Percentiles rank a stretch among this genome's conserved stretches.
Conservation (phyloP, 2,113 vertebrate genomes). For the Bufo gargarizans region DNA sequence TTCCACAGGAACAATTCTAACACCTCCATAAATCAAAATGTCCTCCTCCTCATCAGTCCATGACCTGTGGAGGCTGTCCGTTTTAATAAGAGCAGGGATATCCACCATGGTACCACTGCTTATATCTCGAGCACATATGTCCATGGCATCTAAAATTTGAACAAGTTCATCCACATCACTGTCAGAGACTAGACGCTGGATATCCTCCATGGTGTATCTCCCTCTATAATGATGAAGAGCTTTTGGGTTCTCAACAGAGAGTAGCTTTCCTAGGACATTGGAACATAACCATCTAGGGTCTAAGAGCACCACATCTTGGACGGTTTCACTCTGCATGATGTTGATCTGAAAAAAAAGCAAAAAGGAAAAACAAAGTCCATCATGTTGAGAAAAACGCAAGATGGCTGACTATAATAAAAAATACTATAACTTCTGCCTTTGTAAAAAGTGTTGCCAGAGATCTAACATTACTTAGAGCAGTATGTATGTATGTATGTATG, state of each 20-base stretch:
- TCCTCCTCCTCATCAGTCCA: conserved; percentile 94
- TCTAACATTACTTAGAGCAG: too few species aligned
- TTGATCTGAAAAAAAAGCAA: conserved; percentile 84
- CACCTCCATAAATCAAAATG: conserved; percentile 87
- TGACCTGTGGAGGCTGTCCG: conserved; percentile 89
- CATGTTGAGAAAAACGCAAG: background rate
- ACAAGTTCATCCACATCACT: conserved; percentile 94
- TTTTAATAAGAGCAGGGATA: conserved; percentile 94
- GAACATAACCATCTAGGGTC: conserved; percentile 96
- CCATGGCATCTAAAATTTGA: conserved; percentile 96
- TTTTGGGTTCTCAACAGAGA: conserved; percentile 91
- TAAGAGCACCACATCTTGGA: conserved; percentile 95
- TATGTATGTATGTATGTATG: too few species aligned
- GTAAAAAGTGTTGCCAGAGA: too few species aligned
- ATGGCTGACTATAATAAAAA: background rate
- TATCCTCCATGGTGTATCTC: conserved; percentile 92
- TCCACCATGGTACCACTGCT: conserved; percentile 93
- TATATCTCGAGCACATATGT: conserved; percentile 90
- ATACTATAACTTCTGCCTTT: too few species aligned
- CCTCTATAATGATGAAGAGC: conserved; percentile 97
- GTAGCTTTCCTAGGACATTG: conserved; percentile 85
- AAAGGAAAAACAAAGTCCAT: background rate
- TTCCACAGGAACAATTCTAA: conserved; percentile 91
- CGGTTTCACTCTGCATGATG: conserved; percentile 97
- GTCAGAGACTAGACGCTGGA: conserved; percentile 89